Conservation (phyloP, 2,113 vertebrate species). For the Platanista minor region DNA sequence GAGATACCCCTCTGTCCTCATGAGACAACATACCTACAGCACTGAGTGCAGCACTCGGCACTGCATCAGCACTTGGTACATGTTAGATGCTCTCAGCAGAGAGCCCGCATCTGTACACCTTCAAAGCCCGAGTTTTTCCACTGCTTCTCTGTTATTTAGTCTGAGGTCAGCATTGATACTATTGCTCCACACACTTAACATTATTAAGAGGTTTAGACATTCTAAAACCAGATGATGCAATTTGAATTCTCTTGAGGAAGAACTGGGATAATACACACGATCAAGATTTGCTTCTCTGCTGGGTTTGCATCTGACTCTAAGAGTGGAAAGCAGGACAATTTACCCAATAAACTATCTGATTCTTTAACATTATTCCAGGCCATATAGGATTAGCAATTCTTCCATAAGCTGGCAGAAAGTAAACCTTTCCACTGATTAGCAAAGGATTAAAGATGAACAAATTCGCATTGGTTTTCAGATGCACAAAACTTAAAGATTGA, state of each 20-base stretch:
- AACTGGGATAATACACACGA: not conserved
- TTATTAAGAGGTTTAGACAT: constrained; percentile 36
- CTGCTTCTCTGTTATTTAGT: not conserved
- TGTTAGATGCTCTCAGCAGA: not conserved
- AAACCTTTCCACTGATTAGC: constrained; percentile 61
- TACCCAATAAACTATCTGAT: not conserved
- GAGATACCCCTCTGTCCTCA: not conserved
- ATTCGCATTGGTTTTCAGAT: constrained; percentile 37
- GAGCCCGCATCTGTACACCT: not conserved
- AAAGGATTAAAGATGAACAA: constrained; percentile 60
- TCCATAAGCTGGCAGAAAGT: not conserved
- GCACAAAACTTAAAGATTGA: constrained; percentile 70
- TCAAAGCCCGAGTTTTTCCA: not conserved
- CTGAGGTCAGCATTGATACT: constrained; percentile 9
- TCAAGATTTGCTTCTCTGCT: not conserved
- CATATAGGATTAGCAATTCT: constrained; percentile 56
- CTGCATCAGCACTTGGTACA: not conserved
- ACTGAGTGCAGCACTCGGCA: accelerated
- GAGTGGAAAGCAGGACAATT: not conserved
- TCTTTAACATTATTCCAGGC: constrained; percentile 58
- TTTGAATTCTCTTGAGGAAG: not conserved
- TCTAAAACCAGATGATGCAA: constrained; percentile 23
- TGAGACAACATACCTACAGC: not conserved
- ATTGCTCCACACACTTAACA: not conserved
- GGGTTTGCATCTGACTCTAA: constrained; percentile 10